Evolutionary conservation across 2,888 invertebrate species (phyloP), one percentile per base, ranked within the genome.

Genomic region (Aphodius sticticus): DNA sequence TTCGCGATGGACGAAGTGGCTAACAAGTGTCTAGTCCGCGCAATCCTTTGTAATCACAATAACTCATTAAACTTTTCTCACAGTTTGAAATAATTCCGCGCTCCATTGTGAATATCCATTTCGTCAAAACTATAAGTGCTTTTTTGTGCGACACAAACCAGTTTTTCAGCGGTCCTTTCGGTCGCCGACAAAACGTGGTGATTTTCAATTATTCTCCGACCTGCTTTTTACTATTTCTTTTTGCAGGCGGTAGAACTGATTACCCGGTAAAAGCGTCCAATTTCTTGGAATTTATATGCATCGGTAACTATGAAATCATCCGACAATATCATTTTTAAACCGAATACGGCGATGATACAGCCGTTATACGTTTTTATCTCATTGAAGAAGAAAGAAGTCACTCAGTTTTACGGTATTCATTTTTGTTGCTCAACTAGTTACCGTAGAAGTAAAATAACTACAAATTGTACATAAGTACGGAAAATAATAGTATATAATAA

Each of bases 241-340:
- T 53, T 53, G 2, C 6, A 12, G 53, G 53, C 53, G 53, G 53
- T 53, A 53, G 53, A 53, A 53, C 53, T 53, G 53, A 53, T 53
- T 53, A 53, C 53, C 12, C 53, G 53, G 53, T 53, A 53, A 53
- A 53, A 53, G 53, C 6, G 12, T 53, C 53, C 53, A 53, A 53
- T 53, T 53, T 53, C 53, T 53, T 53, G 53, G 53, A 53, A 53
- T 53, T 53, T 53, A 53, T 53, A 53, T 53, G 53, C 53, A 53
- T 53, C 53, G 53, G 53, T 53, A 53, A 53, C 53, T 53, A 53
- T 53, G 53, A 53, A 53, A 53, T 53, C 53, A 53, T 53, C 53
- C 3, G 53, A 53, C 53, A 53, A 53, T 53, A 53, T 53, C 53
- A 53, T 53, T 53, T 53, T 53, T 53, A 53, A 53, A 53, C 12